Conservation (phyloP, 2,888 invertebrate species). For the Acronicta aceris region DNA sequence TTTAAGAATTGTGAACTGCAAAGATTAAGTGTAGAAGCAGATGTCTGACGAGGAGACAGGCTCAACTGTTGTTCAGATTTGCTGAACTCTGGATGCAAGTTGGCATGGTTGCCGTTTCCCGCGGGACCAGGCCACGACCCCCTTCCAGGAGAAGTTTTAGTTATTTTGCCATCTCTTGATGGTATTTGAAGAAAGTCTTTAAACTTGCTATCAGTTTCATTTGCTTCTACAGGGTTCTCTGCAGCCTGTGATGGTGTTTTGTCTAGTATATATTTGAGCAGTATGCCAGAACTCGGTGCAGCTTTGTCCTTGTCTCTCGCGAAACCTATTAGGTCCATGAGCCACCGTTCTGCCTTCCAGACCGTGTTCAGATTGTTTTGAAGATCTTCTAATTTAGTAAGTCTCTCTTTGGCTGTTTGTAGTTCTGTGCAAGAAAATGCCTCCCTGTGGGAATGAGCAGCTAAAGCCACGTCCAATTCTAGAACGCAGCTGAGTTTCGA, state of each 20-base stretch:
- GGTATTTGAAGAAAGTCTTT: slow-evolving; percentile 91
- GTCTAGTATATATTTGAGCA: slow-evolving; percentile 81
- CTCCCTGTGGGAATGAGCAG: slow-evolving; percentile 97
- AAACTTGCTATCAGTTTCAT: slow-evolving; percentile 82
- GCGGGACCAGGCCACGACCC: slow-evolving; percentile 97
- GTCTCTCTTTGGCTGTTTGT: slow-evolving; percentile 94
- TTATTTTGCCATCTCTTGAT: slow-evolving; percentile 92
- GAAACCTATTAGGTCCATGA: slow-evolving; percentile 98
- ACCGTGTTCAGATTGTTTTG: slow-evolving; percentile 95
- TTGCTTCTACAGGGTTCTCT: slow-evolving; percentile 78
- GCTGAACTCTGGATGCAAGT: slow-evolving; percentile 92
- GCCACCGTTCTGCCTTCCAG: slow-evolving; percentile 98
- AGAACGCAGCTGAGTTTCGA: slow-evolving; percentile 97
- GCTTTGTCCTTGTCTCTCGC: slow-evolving; percentile 93
- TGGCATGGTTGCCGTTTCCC: slow-evolving; percentile 86
- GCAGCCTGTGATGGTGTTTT: slow-evolving; percentile 70
- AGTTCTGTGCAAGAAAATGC: slow-evolving; percentile 97
- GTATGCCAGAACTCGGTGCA: slow-evolving; percentile 82
- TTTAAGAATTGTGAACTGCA: slow-evolving; percentile 88
- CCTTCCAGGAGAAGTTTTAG: slow-evolving; percentile 93
- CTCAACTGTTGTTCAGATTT: slow-evolving; percentile 95
- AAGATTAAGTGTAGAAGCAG: slow-evolving; percentile 86
- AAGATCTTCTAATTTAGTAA: slow-evolving; percentile 94
- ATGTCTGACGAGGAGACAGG: slow-evolving; percentile 86
- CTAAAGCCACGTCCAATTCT: slow-evolving; percentile 97